Evolutionary conservation across 2,113 vertebrate species (phyloP).

Genomic region (Crotalus tigris): DNA sequence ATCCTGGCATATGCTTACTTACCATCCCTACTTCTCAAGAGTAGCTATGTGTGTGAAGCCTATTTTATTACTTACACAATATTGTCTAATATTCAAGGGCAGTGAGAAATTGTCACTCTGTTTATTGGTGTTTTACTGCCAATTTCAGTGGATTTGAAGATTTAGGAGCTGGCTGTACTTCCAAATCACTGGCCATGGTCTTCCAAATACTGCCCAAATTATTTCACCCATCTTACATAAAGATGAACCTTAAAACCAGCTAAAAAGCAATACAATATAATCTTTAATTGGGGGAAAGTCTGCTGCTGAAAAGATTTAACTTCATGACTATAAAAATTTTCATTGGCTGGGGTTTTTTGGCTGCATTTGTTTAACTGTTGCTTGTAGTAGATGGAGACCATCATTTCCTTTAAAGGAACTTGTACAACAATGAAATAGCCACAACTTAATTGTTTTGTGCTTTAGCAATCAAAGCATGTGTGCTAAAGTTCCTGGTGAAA

Average conservation of each 20-base stretch:
- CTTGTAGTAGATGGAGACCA: neutral
- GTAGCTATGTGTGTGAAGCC: neutral
- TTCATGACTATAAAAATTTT: neutral
- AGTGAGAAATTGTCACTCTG: neutral
- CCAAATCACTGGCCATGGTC: neutral
- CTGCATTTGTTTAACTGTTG: constrained; percentile 24
- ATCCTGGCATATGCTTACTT: neutral
- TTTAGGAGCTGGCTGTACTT: neutral
- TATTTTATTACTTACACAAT: neutral
- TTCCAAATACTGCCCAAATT: neutral
- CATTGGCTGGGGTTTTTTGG: neutral
- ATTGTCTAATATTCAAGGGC: neutral
- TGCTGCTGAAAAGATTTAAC: neutral
- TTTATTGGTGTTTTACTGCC: neutral
- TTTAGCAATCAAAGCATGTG: neutral
- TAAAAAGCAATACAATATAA: neutral
- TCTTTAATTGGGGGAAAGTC: neutral
- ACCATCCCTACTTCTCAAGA: neutral
- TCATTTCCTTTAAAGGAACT: constrained; percentile 19
- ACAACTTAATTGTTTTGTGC: constrained; percentile 6
- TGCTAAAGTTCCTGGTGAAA: constrained; percentile 4
- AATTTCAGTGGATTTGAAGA: neutral
- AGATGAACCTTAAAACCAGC: neutral
- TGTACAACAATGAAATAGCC: constrained; percentile 30
- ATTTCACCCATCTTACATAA: neutral